Base-by-base conservation (phyloP, 2,888 invertebrate genomes). In the Caenorhabditis angaria region DNA sequence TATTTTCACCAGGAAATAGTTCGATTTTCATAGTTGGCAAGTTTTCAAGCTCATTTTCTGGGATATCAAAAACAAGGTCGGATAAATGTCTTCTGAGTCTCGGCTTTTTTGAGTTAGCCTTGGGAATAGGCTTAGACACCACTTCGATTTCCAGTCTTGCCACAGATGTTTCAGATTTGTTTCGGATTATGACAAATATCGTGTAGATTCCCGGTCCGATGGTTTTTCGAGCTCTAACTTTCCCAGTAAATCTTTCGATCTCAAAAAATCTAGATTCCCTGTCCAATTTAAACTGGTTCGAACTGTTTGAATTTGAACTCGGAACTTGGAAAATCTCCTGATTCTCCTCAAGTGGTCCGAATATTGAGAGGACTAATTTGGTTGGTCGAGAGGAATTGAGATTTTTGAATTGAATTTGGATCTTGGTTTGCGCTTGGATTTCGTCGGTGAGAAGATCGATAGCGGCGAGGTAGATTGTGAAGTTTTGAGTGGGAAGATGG, bases 171-270 rank as follows among this genome's bases (percentile, higher is more conserved):
- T 27, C 63, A 27, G 18, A 56, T 14, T 41, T 41, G 5, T 32
- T 32, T 12, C 32, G 32, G 6, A 32, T 64, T 0, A 70, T 65
- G 27, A 70, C 47, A 20, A 59, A 62, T 12, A 67, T 18, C 22
- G 64, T 60, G 35, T 72, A 72, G 20, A 47, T 57, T 54, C 71
- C 71, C 50, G 61, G 57, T 35, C 67, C 67, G 1, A 72, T 57
- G 20, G 47, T 24, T 22, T 61, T 63, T 55, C 18, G 27, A 3
- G 65, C 63, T 32, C 57, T 61, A 5, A 72, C 62, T 61, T 35
- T 29, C 14, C 71, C 71, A 0, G 61, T 54, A 1, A 67, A 57
- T 35, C 60, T 54, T 47, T 64, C 54, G 29, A 72, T 67, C 48
- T 60, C 1, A 61, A 72, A 72, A 51, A 67, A 72, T 29, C 63